Conservation (phyloP, 2,888 invertebrate genomes). For the Gari tellinella region DNA sequence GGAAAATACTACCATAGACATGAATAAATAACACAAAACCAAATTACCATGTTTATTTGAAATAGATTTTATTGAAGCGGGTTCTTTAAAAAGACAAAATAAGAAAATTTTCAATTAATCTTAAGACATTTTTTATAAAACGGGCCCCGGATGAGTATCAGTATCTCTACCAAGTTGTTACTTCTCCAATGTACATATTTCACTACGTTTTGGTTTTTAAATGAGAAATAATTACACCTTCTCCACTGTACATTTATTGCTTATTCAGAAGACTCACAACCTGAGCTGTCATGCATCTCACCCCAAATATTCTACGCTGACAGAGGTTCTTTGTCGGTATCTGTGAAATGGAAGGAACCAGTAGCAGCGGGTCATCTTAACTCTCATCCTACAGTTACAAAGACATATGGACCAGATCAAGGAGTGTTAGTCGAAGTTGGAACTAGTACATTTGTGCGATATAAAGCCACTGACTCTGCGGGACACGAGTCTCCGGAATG, state of each 20-base stretch:
- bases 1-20: too few relatives aligned
- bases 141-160: too few relatives aligned
- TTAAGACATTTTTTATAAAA: too few relatives aligned
- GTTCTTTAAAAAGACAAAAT: too few relatives aligned
- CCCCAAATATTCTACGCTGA: slow-evolving; percentile 36
- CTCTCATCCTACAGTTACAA: not conserved
- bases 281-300: slow-evolving; percentile 8
- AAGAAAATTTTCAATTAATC: too few relatives aligned
- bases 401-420: slow-evolving; percentile 15
- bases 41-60: too few relatives aligned
- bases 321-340: not conserved
- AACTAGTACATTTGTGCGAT: slow-evolving; percentile 22
- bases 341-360: slow-evolving; percentile 19
- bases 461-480: slow-evolving; percentile 23
- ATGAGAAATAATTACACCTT: not conserved
- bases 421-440: slow-evolving; percentile 21
- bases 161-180: too few relatives aligned
- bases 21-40: too few relatives aligned
- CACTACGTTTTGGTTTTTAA: not conserved
- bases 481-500: slow-evolving; percentile 25
- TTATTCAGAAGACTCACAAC: slow-evolving; percentile 15
- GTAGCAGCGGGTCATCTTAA: slow-evolving; percentile 12
- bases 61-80: too few relatives aligned
- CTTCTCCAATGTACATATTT: too few relatives aligned
- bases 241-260: not conserved